phyloP scores from a whole-genome alignment of 1,140 invertebrate species.

The Idris sp. region DNA sequence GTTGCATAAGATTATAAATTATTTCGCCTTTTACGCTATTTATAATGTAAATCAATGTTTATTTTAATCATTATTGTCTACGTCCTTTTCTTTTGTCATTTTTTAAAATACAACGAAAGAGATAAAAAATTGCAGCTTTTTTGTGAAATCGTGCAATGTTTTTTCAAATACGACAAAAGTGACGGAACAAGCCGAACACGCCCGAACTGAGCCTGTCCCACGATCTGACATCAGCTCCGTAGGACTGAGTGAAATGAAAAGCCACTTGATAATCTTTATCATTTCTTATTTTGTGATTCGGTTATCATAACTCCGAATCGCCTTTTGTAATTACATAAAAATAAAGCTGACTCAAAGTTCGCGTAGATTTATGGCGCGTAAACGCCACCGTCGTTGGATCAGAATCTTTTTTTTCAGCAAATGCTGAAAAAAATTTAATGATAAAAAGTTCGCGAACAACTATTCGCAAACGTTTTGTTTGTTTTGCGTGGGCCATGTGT shows the following conservation, averaged over 20 bases:
- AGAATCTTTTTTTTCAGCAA: not conserved
- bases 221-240: slow-evolving; percentile 12
- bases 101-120: too few species aligned
- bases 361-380: slow-evolving; percentile 4
- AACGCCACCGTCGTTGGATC: slow-evolving; percentile 3
- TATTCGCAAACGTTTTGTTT: too few species aligned
- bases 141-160: too few species aligned
- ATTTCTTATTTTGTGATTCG: slow-evolving; percentile 47
- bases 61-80: too few species aligned
- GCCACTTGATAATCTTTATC: slow-evolving; percentile 52
- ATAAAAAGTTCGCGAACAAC: slow-evolving; percentile 24
- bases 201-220: slow-evolving; percentile 13
- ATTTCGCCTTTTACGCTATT: too few species aligned
- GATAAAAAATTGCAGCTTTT: too few species aligned
- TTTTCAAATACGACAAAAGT: too few species aligned
- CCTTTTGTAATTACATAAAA: slow-evolving; percentile 41
- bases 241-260: slow-evolving; percentile 6
- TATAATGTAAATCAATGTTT: too few species aligned
- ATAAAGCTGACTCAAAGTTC: slow-evolving; percentile 18
- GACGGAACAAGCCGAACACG: slow-evolving; percentile 7
- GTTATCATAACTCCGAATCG: slow-evolving; percentile 26
- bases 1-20: too few species aligned
- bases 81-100: too few species aligned
- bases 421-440: too few species aligned
- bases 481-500: slow-evolving; percentile 44